phyloP scores from a whole-genome alignment of 2,888 invertebrate genomes.

The Agrochola litura region DNA sequence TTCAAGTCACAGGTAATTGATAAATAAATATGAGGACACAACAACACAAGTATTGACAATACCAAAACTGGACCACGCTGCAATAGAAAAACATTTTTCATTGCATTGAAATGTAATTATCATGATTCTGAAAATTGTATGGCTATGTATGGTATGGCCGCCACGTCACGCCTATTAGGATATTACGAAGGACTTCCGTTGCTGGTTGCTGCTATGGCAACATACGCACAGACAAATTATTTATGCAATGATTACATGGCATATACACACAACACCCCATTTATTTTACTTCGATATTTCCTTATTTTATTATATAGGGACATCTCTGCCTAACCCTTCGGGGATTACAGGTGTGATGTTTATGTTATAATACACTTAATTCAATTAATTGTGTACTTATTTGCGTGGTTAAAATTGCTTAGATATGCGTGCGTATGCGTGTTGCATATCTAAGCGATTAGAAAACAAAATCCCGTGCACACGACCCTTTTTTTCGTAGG shows the following conservation, averaged over 20 bases:
- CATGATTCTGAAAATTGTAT: constrained; percentile 61
- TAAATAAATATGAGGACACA: constrained; percentile 36
- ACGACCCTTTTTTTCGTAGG: too few species aligned
- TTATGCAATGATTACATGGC: not conserved
- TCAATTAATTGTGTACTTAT: not conserved
- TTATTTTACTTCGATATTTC: not conserved
- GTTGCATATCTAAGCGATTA: too few species aligned
- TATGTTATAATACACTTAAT: too few species aligned
- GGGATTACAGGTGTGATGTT: too few species aligned
- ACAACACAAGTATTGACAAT: constrained; percentile 22
- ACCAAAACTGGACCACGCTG: constrained; percentile 29
- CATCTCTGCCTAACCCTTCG: too few species aligned
- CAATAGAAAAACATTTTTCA: constrained; percentile 24
- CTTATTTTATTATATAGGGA: not conserved
- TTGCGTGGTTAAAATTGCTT: not conserved
- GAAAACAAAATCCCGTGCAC: too few species aligned
- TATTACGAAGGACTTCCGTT: constrained; percentile 77
- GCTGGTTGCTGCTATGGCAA: constrained; percentile 53
- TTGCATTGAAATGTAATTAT: constrained; percentile 64
- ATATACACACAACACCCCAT: not conserved
- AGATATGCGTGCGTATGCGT: too few species aligned
- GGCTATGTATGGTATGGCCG: constrained; percentile 57
- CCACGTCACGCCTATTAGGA: constrained; percentile 74
- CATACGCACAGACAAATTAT: constrained; percentile 58
- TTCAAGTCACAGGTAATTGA: constrained; percentile 21